Percentiles rank a stretch among this genome's conserved stretches.
Evolutionary conservation across 2,797 vertebrate species (phyloP).

Genomic region (Taenioides sp.): DNA sequence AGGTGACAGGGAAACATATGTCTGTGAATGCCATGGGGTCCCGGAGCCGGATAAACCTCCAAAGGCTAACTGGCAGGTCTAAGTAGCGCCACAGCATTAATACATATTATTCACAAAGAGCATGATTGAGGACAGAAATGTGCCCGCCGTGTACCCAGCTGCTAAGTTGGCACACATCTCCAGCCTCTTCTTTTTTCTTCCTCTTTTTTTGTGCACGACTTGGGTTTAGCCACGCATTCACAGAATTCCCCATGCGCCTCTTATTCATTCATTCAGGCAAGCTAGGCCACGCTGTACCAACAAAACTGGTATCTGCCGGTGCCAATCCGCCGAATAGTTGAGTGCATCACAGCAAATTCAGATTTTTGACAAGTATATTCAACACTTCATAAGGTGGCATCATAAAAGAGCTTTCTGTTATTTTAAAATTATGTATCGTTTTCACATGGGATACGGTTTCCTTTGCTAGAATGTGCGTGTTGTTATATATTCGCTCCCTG

Average conservation of each 20-base stretch:
- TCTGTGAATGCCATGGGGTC: conserved; percentile 77
- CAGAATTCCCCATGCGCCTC: conserved; percentile 73
- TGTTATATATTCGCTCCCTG: conserved; percentile 17
- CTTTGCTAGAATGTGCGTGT: conserved; percentile 1
- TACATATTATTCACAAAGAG: conserved; percentile 84
- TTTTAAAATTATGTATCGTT: conserved; percentile 8
- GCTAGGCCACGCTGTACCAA: conserved; percentile 53
- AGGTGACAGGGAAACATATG: conserved; percentile 77
- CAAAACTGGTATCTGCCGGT: conserved; percentile 52
- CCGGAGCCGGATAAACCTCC: conserved; percentile 78
- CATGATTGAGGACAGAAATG: conserved; percentile 81
- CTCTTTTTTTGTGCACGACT: conserved; percentile 40
- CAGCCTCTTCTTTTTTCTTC: conserved; percentile 51
- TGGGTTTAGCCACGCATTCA: conserved; percentile 70
- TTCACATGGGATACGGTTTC: conserved; percentile 8
- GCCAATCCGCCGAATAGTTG: conserved; percentile 40
- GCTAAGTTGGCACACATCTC: conserved; percentile 67
- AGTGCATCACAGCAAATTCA: conserved; percentile 54
- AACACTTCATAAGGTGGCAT: conserved; percentile 9
- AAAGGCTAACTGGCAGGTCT: conserved; percentile 80
- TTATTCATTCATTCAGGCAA: conserved; percentile 65
- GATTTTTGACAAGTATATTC: conserved; percentile 48
- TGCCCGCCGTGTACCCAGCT: conserved; percentile 69
- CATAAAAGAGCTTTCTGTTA: conserved; percentile 17
- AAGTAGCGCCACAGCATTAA: conserved; percentile 71